Percentiles rank a stretch among this genome's conserved stretches.
These are phyloP conservation scores for Centruroides sculpturatus DNA, from an alignment of 1,140 invertebrate species.

Conservation along the genomic window DNA sequence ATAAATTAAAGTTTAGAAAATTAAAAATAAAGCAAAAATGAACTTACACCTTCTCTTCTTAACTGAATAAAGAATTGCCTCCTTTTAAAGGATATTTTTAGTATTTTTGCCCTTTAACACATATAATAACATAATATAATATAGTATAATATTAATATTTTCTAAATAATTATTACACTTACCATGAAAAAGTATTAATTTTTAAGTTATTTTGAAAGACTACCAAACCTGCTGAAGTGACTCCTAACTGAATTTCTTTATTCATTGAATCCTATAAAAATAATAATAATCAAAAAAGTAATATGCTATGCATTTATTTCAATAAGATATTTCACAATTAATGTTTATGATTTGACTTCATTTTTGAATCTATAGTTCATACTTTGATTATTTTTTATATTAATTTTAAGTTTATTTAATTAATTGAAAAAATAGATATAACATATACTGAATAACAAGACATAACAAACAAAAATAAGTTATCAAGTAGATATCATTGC, in stretches of 20 bases:
- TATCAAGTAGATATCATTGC: too few relatives aligned
- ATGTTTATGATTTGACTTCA: too few relatives aligned
- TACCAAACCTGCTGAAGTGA: slow-evolving; percentile 65
- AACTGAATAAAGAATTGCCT: slow-evolving; percentile 96
- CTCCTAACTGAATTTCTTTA: slow-evolving; percentile 83
- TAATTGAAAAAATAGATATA: too few relatives aligned
- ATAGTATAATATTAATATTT: neutral
- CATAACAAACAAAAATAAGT: too few relatives aligned
- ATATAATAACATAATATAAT: slow-evolving; percentile 8
- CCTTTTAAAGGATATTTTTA: slow-evolving; percentile 97
- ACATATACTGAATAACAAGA: too few relatives aligned
- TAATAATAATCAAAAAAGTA: too few relatives aligned
- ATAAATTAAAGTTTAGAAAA: too few relatives aligned
- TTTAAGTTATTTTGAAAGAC: slow-evolving; percentile 86
- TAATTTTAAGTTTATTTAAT: too few relatives aligned
- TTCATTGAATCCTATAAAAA: slow-evolving; percentile 64
- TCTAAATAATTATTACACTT: slow-evolving; percentile 2
- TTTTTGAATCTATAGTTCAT: too few relatives aligned
- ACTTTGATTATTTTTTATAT: too few relatives aligned
- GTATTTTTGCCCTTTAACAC: slow-evolving; percentile 78
- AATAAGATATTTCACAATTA: too few relatives aligned
- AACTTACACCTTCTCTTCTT: slow-evolving; percentile 68
- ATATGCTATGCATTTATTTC: neutral
- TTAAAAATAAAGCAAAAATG: too few relatives aligned
- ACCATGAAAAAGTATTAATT: slow-evolving; percentile 85